phyloP scores from a whole-genome alignment of 1,140 invertebrate genomes.

The Euglossa dilemma region DNA sequence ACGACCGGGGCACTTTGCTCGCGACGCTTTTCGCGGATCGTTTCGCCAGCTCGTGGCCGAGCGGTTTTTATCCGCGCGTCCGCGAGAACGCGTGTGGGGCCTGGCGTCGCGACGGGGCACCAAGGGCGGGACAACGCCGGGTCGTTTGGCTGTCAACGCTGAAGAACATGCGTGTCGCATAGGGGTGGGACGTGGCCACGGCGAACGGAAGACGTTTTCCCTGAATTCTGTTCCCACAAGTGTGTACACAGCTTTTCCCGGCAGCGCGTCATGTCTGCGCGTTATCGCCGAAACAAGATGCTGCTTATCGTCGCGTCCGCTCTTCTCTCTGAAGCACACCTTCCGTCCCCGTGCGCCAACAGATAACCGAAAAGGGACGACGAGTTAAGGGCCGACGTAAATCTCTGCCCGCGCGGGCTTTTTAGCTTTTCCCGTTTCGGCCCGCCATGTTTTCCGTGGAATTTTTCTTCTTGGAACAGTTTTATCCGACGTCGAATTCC shows the following conservation, averaged over 20 bases:
- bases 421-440: background rate
- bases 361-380: slow-evolving; percentile 38
- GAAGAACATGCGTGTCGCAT: slow-evolving; percentile 45
- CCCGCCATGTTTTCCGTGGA: background rate
- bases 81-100: slow-evolving; percentile 1
- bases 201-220: slow-evolving; percentile 44
- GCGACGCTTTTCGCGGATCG: slow-evolving; percentile 44
- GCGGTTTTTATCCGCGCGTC: background rate
- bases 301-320: slow-evolving; percentile 35
- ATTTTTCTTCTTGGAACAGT: background rate
- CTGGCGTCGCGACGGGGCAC: background rate
- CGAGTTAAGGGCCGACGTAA: slow-evolving; percentile 16
- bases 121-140: background rate
- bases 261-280: background rate
- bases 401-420: background rate
- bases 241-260: slow-evolving; percentile 19
- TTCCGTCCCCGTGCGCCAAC: slow-evolving; percentile 12
- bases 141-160: slow-evolving; percentile 55
- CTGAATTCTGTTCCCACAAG: slow-evolving; percentile 45
- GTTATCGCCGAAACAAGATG: slow-evolving; percentile 43
- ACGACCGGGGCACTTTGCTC: slow-evolving; percentile 49
- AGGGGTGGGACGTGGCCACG: background rate
- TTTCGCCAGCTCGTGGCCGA: slow-evolving; percentile 9
- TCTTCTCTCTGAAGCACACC: slow-evolving; percentile 29
- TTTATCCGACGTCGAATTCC: too few relatives aligned